phyloP scores from a whole-genome alignment of 2,113 vertebrate species.

The Sceloporus undulatus region DNA sequence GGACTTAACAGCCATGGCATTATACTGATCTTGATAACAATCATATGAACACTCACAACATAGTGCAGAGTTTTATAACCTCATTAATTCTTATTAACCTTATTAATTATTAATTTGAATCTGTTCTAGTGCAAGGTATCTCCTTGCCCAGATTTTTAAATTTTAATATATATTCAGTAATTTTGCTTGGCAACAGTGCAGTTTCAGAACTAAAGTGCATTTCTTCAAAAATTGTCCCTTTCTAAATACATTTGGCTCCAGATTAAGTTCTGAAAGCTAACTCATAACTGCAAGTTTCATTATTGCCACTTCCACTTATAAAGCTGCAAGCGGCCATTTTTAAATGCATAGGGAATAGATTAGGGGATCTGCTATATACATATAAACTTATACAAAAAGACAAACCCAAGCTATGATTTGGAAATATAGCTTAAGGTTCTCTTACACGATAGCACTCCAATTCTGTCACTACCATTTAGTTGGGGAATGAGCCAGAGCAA shows the following conservation, averaged over 20 bases:
- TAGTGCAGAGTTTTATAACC: conserved; percentile 36
- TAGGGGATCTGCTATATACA: conserved; percentile 41
- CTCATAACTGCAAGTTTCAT: not conserved
- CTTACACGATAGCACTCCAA: not conserved
- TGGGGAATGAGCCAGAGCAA: conserved; percentile 24
- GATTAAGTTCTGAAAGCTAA: conserved; percentile 21
- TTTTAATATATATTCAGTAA: not conserved
- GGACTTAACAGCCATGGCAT: conserved; percentile 9
- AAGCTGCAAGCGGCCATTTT: conserved; percentile 20
- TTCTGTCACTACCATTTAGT: not conserved
- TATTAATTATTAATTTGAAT: not conserved
- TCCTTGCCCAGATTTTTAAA: not conserved
- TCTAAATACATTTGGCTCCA: not conserved
- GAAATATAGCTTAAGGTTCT: conserved; percentile 21
- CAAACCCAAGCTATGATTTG: conserved; percentile 25
- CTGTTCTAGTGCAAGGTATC: not conserved
- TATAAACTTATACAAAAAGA: conserved; percentile 29
- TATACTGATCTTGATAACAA: conserved; percentile 43
- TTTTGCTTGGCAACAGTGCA: conserved; percentile 13
- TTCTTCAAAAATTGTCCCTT: conserved; percentile 53
- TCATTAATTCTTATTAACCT: not conserved
- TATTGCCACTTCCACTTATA: conserved; percentile 26
- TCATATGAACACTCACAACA: conserved; percentile 33
- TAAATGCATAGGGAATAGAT: conserved; percentile 12
- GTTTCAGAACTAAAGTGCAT: conserved; percentile 66